Percentiles rank a stretch among this genome's conserved stretches.
Evolutionary conservation across 2,888 invertebrate species (phyloP).

Genomic region (Leptura quadrifasciata): DNA sequence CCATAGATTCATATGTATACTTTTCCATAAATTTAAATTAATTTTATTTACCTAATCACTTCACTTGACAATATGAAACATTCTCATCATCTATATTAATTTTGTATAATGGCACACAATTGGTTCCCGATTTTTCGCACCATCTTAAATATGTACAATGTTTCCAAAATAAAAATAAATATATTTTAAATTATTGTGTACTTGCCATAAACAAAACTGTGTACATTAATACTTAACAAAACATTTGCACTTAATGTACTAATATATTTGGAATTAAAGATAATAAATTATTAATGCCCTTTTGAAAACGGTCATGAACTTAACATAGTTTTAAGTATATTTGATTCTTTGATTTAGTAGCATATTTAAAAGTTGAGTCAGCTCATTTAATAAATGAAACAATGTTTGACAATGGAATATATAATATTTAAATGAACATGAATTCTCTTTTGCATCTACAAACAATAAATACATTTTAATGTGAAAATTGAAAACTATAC

Average conservation of each 20-base stretch:
- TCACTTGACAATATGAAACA: neutral
- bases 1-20: too few species aligned
- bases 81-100: neutral
- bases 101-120: conserved; percentile 17
- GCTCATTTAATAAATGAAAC: neutral
- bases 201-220: neutral
- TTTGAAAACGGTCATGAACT: too few species aligned
- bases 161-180: conserved; percentile 1
- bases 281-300: conserved; percentile 9
- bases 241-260: neutral
- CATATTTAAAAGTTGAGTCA: neutral
- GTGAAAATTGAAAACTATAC: neutral
- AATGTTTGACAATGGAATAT: neutral
- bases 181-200: neutral
- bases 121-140: conserved; percentile 16
- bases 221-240: conserved; percentile 1
- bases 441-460: neutral
- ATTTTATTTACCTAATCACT: neutral
- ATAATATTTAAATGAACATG: neutral
- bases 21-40: neutral
- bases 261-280: conserved; percentile 16
- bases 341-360: neutral
- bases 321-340: too few species aligned
- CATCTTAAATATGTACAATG: neutral
- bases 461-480: neutral